These are phyloP conservation scores for Chlorodrepanis virens DNA, from an alignment of 2,113 vertebrate species.

Conservation along the genomic window DNA sequence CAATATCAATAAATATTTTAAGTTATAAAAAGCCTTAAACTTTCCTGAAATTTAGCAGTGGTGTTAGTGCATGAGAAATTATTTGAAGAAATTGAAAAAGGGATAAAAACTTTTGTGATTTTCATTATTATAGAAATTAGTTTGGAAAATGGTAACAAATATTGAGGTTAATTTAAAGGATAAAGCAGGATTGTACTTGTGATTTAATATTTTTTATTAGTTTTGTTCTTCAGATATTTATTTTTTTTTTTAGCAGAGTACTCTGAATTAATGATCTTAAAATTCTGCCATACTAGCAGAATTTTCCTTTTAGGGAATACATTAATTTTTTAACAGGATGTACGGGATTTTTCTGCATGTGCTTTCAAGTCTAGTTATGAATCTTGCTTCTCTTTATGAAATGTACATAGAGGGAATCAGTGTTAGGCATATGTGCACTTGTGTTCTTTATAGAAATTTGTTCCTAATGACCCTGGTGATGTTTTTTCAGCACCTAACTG, in stretches of 20 bases:
- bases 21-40: neutral
- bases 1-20: neutral
- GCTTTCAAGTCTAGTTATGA: neutral
- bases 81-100: neutral
- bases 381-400: neutral
- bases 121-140: neutral
- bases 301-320: neutral
- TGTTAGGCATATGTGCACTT: neutral
- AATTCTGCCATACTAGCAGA: neutral
- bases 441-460: neutral
- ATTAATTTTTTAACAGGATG: neutral
- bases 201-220: neutral
- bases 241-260: neutral
- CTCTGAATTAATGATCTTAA: neutral
- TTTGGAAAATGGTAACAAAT: neutral
- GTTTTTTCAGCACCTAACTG: conserved; percentile 83
- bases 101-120: neutral
- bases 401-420: neutral
- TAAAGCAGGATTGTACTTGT: neutral
- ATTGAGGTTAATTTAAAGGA: neutral
- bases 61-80: conserved; percentile 40
- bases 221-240: neutral
- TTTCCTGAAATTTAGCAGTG: neutral
- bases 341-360: conserved; percentile 22
- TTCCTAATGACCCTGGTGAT: neutral